Conservation (phyloP, 2,113 vertebrate genomes). For the Psilopogon haemacephalus region DNA sequence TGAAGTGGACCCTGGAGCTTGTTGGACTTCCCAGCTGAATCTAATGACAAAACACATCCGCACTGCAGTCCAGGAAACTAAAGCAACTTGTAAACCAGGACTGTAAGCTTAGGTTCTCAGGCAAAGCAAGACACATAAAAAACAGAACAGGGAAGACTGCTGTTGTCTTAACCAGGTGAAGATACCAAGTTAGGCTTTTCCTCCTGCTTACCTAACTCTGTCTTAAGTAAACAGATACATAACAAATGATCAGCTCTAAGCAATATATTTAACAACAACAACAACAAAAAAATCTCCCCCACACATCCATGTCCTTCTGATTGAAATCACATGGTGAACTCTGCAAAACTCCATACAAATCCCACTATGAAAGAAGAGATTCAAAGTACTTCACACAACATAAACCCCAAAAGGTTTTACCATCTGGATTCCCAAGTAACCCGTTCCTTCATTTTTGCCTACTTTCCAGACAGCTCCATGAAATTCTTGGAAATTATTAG, state of each 20-base stretch:
- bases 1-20: not conserved
- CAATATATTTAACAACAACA: not conserved
- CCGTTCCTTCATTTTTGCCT: not conserved
- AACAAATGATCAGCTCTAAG: not conserved
- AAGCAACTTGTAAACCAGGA: not conserved
- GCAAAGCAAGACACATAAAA: not conserved
- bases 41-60: not conserved
- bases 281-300: not conserved
- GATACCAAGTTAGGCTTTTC: not conserved
- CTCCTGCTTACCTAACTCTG: no score
- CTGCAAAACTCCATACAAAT: not conserved
- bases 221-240: not conserved
- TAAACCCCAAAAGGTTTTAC: constrained; percentile 25
- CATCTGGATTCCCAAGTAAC: constrained; percentile 36
- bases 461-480: not conserved
- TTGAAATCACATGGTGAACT: constrained; percentile 51
- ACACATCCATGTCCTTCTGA: constrained; percentile 1
- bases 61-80: not conserved
- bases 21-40: not conserved
- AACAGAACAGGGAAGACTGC: not conserved
- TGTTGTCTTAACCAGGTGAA: not conserved
- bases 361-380: constrained; percentile 10
- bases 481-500: constrained; percentile 41
- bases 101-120: not conserved
- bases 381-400: not conserved